A percentile compares a stretch with the other conserved stretches of the same genome.
Evolutionary conservation across 1,140 invertebrate genomes (phyloP).

Genomic region (Phocides pigmalion): DNA sequence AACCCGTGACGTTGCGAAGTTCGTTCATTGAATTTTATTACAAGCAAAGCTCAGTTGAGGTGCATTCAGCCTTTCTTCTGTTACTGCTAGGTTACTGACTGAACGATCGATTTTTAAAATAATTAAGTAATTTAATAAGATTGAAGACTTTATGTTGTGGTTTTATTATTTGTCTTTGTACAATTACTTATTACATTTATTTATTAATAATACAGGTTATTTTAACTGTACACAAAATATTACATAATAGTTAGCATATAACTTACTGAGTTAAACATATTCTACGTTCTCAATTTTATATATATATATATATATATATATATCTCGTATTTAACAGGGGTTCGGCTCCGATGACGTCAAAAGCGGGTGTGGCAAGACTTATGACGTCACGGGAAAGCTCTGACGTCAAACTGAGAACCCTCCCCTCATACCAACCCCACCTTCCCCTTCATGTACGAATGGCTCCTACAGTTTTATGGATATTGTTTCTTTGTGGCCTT

Average conservation of each 20-base stretch:
- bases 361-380: slow-evolving; percentile 75
- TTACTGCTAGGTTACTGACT: not conserved
- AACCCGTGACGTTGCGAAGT: slow-evolving; percentile 67
- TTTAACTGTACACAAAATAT: no score
- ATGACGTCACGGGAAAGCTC: slow-evolving; percentile 78
- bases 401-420: slow-evolving; percentile 71
- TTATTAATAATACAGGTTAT: no score
- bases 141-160: no score
- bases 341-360: slow-evolving; percentile 69
- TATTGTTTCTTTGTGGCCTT: slow-evolving; percentile 71
- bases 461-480: slow-evolving; percentile 63
- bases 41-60: slow-evolving; percentile 50
- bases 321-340: slow-evolving; percentile 23
- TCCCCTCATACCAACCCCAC: slow-evolving; percentile 39
- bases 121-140: no score
- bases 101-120: no score
- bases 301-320: not conserved
- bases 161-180: no score
- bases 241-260: no score
- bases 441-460: slow-evolving; percentile 55
- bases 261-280: no score
- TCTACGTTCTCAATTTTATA: not conserved
- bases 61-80: slow-evolving; percentile 48
- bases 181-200: no score
- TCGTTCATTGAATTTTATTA: slow-evolving; percentile 80